Evolutionary conservation across 2,888 invertebrate genomes (phyloP), one percentile per base, ranked within the genome.

Genomic region (Celastrina argiolus): DNA sequence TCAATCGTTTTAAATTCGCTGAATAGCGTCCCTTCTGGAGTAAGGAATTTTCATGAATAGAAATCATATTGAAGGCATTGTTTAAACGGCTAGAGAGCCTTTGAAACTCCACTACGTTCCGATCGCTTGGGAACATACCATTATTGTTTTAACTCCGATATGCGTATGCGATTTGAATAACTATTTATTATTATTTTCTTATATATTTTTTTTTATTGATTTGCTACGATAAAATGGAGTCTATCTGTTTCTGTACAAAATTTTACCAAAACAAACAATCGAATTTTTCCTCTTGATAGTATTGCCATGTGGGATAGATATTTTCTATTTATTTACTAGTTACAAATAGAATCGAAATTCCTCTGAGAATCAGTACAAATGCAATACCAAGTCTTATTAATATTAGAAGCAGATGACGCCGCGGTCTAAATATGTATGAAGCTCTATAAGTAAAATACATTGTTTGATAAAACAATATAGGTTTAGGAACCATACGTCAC

Each of bases 131-230:
- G 51, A 67, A 63, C 64, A 66, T 66, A 65, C 67, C 66, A 67
- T 67, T 69, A 69, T 69, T 66, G 63, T 63, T n/a, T n/a, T n/a
- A n/a, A 58, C 64, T 70, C 65, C 64, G 70, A 68, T 45, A 67
- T 67, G 41, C 36, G 39, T 58, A 56, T 56, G 56, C n/a, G n/a
- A n/a, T 56, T 56, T 36, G 65, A 65, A 65, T 65, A 65, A 65
- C 26, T 56, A n/a, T n/a, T n/a, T n/a, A n/a, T n/a, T n/a, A n/a
- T n/a, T n/a, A n/a, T n/a, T n/a, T n/a, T n/a, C n/a, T n/a, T n/a
- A n/a, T n/a, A n/a, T n/a, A n/a, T n/a, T n/a, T n/a, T n/a, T n/a
- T n/a, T n/a, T n/a, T n/a, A n/a, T n/a, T n/a, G n/a, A n/a, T n/a
- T n/a, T n/a, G n/a, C n/a, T n/a, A n/a, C n/a, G n/a, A n/a, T n/a